A percentile compares a stretch with the other conserved stretches of the same genome.
phyloP scores from a whole-genome alignment of 2,888 invertebrate genomes.

The Atrina japonica region DNA sequence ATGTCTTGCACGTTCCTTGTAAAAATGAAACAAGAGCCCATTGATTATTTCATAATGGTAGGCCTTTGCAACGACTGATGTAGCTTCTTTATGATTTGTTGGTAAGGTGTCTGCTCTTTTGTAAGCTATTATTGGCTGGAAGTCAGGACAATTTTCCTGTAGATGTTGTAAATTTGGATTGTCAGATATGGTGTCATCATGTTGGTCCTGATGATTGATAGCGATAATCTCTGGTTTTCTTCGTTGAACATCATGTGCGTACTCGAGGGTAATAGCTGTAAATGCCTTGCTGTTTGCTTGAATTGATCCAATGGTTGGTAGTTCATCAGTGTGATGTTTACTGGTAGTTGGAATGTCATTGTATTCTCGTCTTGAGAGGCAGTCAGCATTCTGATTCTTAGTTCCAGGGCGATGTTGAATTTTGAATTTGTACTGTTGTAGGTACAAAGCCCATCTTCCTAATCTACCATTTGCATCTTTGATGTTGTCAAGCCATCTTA shows the following conservation, averaged over 20 bases:
- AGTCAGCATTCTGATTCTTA: neutral
- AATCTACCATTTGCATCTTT: no score
- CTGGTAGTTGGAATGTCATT: neutral
- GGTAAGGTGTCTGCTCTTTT: neutral
- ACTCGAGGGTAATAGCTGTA: no score
- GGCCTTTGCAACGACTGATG: constrained; percentile 26
- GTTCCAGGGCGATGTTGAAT: no score
- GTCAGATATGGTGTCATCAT: neutral
- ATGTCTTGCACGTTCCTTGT: neutral
- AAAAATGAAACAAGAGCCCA: constrained; percentile 2
- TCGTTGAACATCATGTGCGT: no score
- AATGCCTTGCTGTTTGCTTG: no score
- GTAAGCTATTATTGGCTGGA: neutral
- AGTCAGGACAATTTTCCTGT: constrained; percentile 2
- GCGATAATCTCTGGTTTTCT: no score
- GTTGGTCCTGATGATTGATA: neutral
- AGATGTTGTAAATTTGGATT: neutral
- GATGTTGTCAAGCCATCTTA: no score
- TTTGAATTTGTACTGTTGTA: no score
- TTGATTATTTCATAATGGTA: constrained; percentile 47
- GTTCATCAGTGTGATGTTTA: no score
- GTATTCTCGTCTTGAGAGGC: constrained; percentile 16
- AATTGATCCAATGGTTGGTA: no score
- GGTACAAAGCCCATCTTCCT: no score
- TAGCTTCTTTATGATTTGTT: constrained; percentile 1